Evolutionary conservation across 2,888 invertebrate species (phyloP).

Genomic region (Tiphia femorata): DNA sequence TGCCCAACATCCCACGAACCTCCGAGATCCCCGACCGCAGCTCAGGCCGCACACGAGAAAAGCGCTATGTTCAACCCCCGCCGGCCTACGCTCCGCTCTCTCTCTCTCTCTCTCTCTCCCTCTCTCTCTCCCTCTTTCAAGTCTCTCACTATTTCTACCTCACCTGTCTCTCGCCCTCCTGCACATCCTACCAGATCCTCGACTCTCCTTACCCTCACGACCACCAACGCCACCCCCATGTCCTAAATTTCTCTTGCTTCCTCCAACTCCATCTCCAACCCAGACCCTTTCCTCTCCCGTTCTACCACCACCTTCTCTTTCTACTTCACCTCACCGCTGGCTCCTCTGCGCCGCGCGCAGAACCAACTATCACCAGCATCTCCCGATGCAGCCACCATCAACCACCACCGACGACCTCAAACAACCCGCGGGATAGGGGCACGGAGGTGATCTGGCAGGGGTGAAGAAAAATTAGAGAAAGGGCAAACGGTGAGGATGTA

Average conservation of each 20-base stretch:
- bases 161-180: neutral
- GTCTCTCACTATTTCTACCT: neutral
- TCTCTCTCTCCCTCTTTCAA: neutral
- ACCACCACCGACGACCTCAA: conserved; percentile 25
- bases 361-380: neutral
- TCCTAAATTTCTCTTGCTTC: conserved; percentile 1
- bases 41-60: conserved; percentile 26
- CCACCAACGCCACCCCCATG: conserved; percentile 6
- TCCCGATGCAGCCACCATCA: conserved; percentile 26
- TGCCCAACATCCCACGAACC: conserved; percentile 22
- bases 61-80: too few relatives aligned
- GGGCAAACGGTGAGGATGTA: too few relatives aligned
- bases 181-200: neutral
- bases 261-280: neutral
- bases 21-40: conserved; percentile 39
- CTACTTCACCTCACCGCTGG: conserved; percentile 18
- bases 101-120: neutral
- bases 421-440: conserved; percentile 11
- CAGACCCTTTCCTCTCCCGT: neutral
- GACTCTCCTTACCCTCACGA: neutral
- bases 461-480: too few relatives aligned
- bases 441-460: too few relatives aligned
- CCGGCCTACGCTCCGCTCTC: conserved; percentile 1
- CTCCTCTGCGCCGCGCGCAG: neutral
- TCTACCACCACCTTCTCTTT: conserved; percentile 3